phyloP scores from a whole-genome alignment of 2,888 invertebrate species.

The Cryptophagus acutangulus region DNA sequence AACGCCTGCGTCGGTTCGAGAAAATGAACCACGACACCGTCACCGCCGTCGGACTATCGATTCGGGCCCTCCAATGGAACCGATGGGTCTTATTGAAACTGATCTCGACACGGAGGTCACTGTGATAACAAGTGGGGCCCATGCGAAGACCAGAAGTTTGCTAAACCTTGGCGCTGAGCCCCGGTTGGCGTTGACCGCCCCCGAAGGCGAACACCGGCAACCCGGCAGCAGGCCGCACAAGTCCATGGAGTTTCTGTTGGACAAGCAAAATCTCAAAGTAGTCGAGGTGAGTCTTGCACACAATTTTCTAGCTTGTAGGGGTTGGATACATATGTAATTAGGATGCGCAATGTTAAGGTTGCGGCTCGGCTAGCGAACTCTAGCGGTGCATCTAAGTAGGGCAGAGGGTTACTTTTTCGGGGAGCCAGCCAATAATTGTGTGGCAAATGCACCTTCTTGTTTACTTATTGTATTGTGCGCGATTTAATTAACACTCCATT shows the following conservation, averaged over 20 bases:
- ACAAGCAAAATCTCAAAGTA: slow-evolving; percentile 84
- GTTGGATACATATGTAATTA: background rate
- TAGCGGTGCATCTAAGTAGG: background rate
- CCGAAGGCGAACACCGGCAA: slow-evolving; percentile 43
- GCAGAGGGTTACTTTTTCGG: background rate
- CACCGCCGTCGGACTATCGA: slow-evolving; percentile 44
- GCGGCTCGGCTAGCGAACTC: background rate
- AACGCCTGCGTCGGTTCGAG: slow-evolving; percentile 34
- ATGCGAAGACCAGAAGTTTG: slow-evolving; percentile 60
- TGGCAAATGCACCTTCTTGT: background rate
- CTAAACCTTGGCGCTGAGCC: slow-evolving; percentile 56
- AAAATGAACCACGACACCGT: slow-evolving; percentile 19
- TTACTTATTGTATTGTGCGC: background rate
- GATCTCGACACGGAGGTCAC: slow-evolving; percentile 77
- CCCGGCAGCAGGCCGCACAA: slow-evolving; percentile 61
- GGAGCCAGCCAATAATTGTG: background rate
- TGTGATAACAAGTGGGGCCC: slow-evolving; percentile 48
- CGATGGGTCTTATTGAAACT: slow-evolving; percentile 82
- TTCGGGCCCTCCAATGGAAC: slow-evolving; percentile 48
- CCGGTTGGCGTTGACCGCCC: slow-evolving; percentile 52
- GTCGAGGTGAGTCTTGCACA: slow-evolving; percentile 69
- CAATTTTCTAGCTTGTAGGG: slow-evolving; percentile 1
- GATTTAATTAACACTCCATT: too few relatives aligned
- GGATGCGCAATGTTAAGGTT: too few relatives aligned
- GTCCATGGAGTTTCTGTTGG: slow-evolving; percentile 93